Percentiles rank a stretch among this genome's conserved stretches.
Conservation (phyloP, 2,888 invertebrate species). For the Arrhopalites spinosus region DNA sequence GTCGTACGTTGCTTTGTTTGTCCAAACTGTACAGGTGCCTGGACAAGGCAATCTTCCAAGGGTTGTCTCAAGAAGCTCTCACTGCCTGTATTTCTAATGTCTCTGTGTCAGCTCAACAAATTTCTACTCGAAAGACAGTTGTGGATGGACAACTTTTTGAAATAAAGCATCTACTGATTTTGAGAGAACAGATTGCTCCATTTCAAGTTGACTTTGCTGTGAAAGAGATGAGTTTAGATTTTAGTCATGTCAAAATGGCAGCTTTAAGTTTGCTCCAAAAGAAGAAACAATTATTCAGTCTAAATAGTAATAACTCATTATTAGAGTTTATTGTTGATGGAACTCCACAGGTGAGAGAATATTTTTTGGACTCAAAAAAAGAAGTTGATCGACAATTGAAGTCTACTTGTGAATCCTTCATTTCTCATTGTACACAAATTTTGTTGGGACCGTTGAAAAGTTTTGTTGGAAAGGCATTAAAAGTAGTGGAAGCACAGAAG, state of each 20-base stretch:
- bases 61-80: constrained; percentile 93
- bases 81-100: constrained; percentile 90
- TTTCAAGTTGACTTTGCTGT: constrained; percentile 94
- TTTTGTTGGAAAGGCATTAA: constrained; percentile 65
- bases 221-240: constrained; percentile 91
- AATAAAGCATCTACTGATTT: constrained; percentile 94
- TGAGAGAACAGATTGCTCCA: constrained; percentile 97
- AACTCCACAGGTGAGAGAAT: constrained; percentile 90
- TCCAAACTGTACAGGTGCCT: constrained; percentile 91
- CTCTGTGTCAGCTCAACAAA: constrained; percentile 77
- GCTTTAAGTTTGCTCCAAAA: constrained; percentile 67
- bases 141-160: constrained; percentile 96
- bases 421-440: constrained; percentile 75
- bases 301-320: constrained; percentile 86
- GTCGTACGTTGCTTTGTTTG: constrained; percentile 90
- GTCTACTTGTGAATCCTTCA: constrained; percentile 84
- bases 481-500: constrained; percentile 77
- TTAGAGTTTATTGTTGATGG: constrained; percentile 91
- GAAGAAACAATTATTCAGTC: constrained; percentile 81
- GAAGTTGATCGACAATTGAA: constrained; percentile 94
- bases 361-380: constrained; percentile 90
- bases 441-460: constrained; percentile 75
- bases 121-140: constrained; percentile 73
- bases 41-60: constrained; percentile 94
- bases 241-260: constrained; percentile 87